Percentiles rank a stretch among this genome's conserved stretches.
Evolutionary conservation across 2,113 vertebrate species (phyloP).

Genomic region (Gymnogyps californianus): DNA sequence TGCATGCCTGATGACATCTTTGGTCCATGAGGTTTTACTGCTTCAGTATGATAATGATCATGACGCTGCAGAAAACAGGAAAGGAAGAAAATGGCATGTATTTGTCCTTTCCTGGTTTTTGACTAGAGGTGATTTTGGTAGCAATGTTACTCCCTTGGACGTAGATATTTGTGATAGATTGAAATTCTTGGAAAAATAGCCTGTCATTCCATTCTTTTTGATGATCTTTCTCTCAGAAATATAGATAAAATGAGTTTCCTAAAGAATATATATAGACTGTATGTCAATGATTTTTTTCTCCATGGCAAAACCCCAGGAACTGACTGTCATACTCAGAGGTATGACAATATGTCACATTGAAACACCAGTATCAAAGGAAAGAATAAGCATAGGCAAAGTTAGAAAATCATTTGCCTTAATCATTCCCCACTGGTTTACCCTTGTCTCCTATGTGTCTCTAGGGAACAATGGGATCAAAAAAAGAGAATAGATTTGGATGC

Average conservation of each 20-base stretch:
- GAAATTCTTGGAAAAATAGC: neutral
- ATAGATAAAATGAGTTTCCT: neutral
- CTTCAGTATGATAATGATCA: neutral
- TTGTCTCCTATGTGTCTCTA: neutral
- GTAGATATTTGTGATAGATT: neutral
- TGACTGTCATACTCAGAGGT: neutral
- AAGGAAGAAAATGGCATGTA: neutral
- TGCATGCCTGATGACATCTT: neutral
- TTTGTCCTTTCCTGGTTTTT: neutral
- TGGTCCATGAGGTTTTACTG: neutral
- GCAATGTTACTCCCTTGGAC: neutral
- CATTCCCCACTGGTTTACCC: neutral
- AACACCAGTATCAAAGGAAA: neutral
- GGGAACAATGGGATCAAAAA: neutral
- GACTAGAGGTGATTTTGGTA: neutral
- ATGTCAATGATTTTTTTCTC: neutral
- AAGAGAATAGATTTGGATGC: neutral
- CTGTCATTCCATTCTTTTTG: neutral
- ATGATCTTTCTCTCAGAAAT: neutral
- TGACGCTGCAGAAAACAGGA: neutral
- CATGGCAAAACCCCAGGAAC: neutral
- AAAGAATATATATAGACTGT: neutral
- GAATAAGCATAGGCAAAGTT: neutral
- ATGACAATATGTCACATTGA: neutral
- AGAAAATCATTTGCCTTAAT: neutral